phyloP scores from a whole-genome alignment of 1,140 invertebrate genomes.

The Zaprionus capensis region DNA sequence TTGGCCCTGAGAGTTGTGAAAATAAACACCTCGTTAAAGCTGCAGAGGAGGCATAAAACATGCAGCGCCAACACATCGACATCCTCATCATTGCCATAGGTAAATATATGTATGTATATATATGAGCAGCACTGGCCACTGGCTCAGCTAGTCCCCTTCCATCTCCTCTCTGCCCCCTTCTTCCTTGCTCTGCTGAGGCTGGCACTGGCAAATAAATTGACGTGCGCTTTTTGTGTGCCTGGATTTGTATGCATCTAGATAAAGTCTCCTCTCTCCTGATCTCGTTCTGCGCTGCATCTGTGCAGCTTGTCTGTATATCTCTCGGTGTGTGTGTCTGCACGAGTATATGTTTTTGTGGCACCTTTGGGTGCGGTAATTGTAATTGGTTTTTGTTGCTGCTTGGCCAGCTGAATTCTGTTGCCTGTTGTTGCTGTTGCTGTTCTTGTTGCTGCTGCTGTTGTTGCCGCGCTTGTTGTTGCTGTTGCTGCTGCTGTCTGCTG shows the following conservation, averaged over 20 bases:
- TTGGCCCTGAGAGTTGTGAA: conserved; percentile 79
- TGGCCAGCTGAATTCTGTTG: conserved; percentile 42
- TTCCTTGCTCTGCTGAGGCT: conserved; percentile 12
- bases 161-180: not conserved
- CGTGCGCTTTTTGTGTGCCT: conserved; percentile 77
- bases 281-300: conserved; percentile 35
- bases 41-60: conserved; percentile 81
- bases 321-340: conserved; percentile 28
- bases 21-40: conserved; percentile 84
- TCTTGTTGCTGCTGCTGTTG: conserved; percentile 47
- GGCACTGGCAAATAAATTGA: conserved; percentile 78
- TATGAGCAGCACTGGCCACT: conserved; percentile 7
- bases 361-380: conserved; percentile 83
- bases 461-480: conserved; percentile 23
- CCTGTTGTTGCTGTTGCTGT: conserved; percentile 32
- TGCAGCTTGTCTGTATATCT: conserved; percentile 16
- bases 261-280: conserved; percentile 60
- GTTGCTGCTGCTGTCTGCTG: conserved; percentile 34
- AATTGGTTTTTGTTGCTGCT: conserved; percentile 73
- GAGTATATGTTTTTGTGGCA: conserved; percentile 64
- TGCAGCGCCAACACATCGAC: conserved; percentile 73
- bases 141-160: not conserved
- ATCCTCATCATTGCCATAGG: conserved; percentile 62
- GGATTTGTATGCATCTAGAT: conserved; percentile 83
- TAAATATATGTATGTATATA: conserved; percentile 61